These are phyloP conservation scores for Uropsilus gracilis DNA, from an alignment of 2,113 vertebrate genomes.

Conservation along the genomic window DNA sequence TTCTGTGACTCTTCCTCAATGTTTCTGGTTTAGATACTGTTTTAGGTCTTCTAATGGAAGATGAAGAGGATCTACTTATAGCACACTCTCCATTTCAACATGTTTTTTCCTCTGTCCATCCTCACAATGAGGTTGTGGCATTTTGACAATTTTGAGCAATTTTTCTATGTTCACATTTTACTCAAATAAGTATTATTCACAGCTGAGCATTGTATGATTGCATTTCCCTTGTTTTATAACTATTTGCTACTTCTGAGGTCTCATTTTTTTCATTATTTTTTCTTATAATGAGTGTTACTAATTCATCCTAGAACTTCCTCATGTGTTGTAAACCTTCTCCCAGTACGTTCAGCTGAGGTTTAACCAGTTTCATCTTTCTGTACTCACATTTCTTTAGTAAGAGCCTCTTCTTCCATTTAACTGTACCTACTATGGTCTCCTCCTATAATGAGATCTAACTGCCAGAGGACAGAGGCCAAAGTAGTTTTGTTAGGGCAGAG, in stretches of 20 bases:
- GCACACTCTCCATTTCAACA: neutral
- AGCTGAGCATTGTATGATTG: neutral
- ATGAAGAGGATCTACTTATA: neutral
- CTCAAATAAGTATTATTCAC: no score
- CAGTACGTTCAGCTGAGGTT: no score
- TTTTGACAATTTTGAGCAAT: neutral
- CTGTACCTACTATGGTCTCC: neutral
- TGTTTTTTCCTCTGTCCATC: neutral
- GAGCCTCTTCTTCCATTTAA: rapidly evolving
- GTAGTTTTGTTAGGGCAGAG: no score
- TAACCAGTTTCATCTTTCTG: neutral
- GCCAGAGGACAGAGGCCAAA: no score
- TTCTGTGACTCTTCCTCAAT: neutral
- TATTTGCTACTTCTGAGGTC: neutral
- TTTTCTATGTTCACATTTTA: neutral
- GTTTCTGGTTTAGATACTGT: neutral
- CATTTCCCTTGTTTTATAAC: neutral
- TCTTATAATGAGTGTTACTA: neutral
- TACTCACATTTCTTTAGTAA: neutral
- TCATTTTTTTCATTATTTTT: neutral
- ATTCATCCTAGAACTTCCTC: neutral
- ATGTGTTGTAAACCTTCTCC: neutral
- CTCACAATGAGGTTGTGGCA: neutral
- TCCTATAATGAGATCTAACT: neutral
- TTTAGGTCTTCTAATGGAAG: neutral